A percentile compares a stretch with the other conserved stretches of the same genome.
Evolutionary conservation across 2,113 vertebrate genomes (phyloP).

Genomic region (Turdus rufiventris): DNA sequence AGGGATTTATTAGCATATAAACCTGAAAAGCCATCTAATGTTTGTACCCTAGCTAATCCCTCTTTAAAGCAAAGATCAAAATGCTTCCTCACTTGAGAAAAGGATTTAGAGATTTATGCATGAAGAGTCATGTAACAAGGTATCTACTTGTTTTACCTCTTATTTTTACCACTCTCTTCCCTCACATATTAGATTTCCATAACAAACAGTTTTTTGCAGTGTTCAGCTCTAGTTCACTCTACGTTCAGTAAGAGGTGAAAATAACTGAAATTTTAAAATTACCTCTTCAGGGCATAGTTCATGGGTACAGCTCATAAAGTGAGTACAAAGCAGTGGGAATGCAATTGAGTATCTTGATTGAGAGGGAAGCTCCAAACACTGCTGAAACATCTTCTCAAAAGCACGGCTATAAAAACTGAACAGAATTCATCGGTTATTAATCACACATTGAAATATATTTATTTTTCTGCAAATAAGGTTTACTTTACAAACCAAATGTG

Average conservation of each 20-base stretch:
- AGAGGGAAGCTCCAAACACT: conserved; percentile 97
- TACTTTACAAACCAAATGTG: background rate
- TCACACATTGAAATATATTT: background rate
- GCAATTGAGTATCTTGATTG: conserved; percentile 97
- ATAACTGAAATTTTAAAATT: conserved; percentile 19
- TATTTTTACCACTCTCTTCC: background rate
- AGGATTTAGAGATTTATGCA: background rate
- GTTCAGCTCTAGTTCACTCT: background rate
- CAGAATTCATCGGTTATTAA: background rate
- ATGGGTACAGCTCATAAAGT: conserved; percentile 98
- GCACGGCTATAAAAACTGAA: conserved; percentile 97
- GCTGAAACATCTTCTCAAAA: conserved; percentile 99
- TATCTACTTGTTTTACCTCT: background rate
- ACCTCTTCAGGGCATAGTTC: conserved; percentile 98
- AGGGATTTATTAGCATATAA: background rate
- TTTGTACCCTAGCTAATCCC: background rate
- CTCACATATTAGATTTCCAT: background rate
- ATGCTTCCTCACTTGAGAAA: background rate
- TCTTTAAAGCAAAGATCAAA: background rate
- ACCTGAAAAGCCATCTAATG: background rate
- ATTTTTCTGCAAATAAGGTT: background rate
- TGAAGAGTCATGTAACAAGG: background rate
- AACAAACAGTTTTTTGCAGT: background rate
- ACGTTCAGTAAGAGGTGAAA: background rate
- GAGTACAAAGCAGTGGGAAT: conserved; percentile 96